Evolutionary conservation across 2,113 vertebrate species (phyloP).

Genomic region (Lonchura striata): DNA sequence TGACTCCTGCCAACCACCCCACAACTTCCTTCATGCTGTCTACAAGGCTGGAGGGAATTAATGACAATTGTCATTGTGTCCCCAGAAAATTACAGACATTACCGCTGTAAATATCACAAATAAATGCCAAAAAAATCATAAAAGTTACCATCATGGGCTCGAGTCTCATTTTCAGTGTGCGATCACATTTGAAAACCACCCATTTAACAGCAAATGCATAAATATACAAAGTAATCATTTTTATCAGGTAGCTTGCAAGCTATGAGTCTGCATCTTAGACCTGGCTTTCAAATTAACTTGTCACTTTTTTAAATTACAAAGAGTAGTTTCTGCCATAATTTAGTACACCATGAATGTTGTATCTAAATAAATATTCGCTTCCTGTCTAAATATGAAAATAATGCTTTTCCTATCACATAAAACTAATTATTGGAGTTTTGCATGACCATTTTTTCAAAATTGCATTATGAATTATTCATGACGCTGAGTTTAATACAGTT

Average conservation of each 20-base stretch:
- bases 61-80: background rate
- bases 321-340: constrained; percentile 4
- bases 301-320: constrained; percentile 45
- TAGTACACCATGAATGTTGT: background rate
- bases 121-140: background rate
- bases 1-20: background rate
- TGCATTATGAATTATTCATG: constrained; percentile 44
- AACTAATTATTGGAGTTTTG: constrained; percentile 45
- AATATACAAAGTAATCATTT: constrained; percentile 23
- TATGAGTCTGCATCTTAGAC: background rate
- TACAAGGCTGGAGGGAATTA: background rate
- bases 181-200: background rate
- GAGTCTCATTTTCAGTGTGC: background rate
- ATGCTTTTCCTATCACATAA: constrained; percentile 38
- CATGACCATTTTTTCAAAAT: background rate
- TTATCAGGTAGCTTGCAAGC: constrained; percentile 12
- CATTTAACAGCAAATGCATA: background rate
- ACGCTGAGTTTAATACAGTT: background rate
- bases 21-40: background rate
- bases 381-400: constrained; percentile 63
- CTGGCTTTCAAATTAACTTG: constrained; percentile 50
- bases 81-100: background rate
- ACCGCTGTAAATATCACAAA: background rate
- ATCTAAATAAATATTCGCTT: constrained; percentile 44
- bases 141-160: background rate